Conservation (phyloP, 2,888 invertebrate species). For the Drosophila bunnanda region DNA sequence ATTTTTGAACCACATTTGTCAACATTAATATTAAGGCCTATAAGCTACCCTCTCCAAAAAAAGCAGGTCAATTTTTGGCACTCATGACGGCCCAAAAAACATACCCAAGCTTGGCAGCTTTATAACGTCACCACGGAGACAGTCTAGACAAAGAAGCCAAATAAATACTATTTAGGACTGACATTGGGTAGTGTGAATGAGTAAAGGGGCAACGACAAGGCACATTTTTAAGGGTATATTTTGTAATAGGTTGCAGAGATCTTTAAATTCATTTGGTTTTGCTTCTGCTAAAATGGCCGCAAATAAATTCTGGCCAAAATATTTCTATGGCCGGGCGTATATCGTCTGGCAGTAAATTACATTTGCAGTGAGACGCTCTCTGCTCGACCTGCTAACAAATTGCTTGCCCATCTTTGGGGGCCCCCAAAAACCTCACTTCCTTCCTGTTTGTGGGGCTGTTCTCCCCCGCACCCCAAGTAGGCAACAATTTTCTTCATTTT, state of each 20-base stretch:
- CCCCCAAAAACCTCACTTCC: conserved; percentile 26
- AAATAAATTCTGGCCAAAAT: conserved; percentile 69
- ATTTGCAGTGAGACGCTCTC: conserved; percentile 61
- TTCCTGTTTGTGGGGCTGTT: not conserved
- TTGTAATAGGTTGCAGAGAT: not conserved
- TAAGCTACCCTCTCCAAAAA: not conserved
- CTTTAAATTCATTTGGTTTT: conserved; percentile 61
- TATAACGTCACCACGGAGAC: conserved; percentile 4
- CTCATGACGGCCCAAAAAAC: not conserved
- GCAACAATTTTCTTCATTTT: conserved; percentile 75
- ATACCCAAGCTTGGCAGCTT: not conserved
- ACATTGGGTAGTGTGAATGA: not conserved
- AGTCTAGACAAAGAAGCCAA: conserved; percentile 9
- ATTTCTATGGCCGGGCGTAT: conserved; percentile 49
- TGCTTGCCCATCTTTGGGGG: conserved; percentile 61
- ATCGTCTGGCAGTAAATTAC: conserved; percentile 71
- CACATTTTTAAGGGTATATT: not conserved
- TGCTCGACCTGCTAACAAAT: conserved; percentile 71
- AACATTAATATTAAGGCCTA: not conserved
- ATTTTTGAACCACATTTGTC: too few relatives aligned
- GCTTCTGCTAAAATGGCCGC: conserved; percentile 64
- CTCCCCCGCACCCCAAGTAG: conserved; percentile 48
- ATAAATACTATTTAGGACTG: conserved; percentile 1
- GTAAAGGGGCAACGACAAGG: not conserved
- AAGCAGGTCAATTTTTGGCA: not conserved